Evolutionary conservation across 2,888 invertebrate genomes (phyloP).

Genomic region (Ochropleura plecta): DNA sequence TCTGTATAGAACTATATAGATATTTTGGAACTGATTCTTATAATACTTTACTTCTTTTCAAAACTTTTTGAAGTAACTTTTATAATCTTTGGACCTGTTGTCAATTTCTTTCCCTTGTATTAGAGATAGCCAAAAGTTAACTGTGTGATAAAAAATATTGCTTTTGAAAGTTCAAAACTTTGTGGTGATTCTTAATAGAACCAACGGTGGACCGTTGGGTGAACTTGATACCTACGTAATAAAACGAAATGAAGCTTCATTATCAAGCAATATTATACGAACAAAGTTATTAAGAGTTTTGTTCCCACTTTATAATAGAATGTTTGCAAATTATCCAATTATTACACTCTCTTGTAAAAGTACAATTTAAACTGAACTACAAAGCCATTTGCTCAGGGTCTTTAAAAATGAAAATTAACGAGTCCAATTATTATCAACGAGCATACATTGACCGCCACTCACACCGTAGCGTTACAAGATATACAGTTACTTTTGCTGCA

Average conservation of each 20-base stretch:
- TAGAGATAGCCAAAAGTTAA: background rate
- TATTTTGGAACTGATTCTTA: constrained; percentile 18
- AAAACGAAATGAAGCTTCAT: constrained; percentile 17
- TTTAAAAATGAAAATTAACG: constrained; percentile 61
- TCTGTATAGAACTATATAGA: constrained; percentile 7
- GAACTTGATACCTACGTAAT: background rate
- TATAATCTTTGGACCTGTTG: background rate
- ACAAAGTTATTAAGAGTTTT: constrained; percentile 35
- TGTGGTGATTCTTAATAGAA: background rate
- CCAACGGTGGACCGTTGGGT: background rate
- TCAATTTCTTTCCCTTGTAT: background rate
- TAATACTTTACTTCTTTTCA: constrained; percentile 2
- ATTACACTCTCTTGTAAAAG: constrained; percentile 38
- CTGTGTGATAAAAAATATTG: background rate
- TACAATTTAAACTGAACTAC: constrained; percentile 31
- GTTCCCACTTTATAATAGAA: constrained; percentile 18
- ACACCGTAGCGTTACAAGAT: constrained; percentile 30
- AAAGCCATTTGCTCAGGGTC: constrained; percentile 40
- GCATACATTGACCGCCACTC: constrained; percentile 24
- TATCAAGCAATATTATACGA: background rate
- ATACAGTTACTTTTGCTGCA: background rate
- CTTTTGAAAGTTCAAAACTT: background rate
- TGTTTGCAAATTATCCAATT: constrained; percentile 47
- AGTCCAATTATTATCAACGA: constrained; percentile 54
- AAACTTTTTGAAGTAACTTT: background rate